Evolutionary conservation across 2,888 invertebrate species (phyloP), one percentile per base, ranked within the genome.

Genomic region (Teinopalpus imperialis): DNA sequence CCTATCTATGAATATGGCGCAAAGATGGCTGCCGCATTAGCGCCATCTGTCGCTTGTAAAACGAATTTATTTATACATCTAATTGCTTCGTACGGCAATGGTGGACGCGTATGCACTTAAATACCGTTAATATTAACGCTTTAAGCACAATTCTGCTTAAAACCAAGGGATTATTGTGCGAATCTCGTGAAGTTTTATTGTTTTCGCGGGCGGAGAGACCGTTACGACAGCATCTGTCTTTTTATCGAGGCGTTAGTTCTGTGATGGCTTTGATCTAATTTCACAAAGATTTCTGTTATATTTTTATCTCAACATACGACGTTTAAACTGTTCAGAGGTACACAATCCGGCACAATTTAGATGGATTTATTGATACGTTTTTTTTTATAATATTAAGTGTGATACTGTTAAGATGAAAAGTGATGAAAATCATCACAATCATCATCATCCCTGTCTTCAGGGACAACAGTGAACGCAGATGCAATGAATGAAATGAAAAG

Each of bases 1-100:
- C 78, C 77, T 80, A 78, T 80, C 78, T 81, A 80, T 76, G 79
- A 79, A 77, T 75, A 73, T 66, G 57, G 69, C 67, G 60, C 74
- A 70, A 73, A 81, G 82, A 81, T 80, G 79, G 79, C 74, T 57
- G 67, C 66, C 70, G 67, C 71, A 63, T 76, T 71, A 53, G 54
- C 78, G 81, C 81, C 87, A 87, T 86, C 81, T 86, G 87, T 79
- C 77, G 86, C 71, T 60, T 69, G 73, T 79, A 72, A 76, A 77
- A 68, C 56, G 79, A 87, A 86, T 85, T 87, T 86, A 87, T 86
- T 83, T 77, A 83, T 81, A 81, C 66, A 69, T 83, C 77, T 87
- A 85, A 87, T 87, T 86, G 81, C 76, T 73, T 59, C 68, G 73
- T 71, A 74, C 77, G 69, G 67, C 56, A 55, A 69, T 74, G 65